Conservation (phyloP, 1,140 invertebrate species). For the Brachionus rubens region DNA sequence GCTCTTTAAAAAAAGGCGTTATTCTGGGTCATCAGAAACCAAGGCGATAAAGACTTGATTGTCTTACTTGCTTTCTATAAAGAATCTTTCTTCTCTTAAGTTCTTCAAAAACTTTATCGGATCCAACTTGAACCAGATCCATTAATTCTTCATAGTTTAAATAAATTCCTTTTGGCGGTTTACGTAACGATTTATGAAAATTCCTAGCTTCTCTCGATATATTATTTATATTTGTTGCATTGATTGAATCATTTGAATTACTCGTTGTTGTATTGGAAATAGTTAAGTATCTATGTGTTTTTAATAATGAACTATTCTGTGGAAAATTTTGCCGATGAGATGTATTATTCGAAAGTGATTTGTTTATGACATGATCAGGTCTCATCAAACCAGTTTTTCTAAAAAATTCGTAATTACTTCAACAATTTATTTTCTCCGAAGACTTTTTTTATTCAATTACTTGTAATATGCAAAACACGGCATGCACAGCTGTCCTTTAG, state of each 20-base stretch:
- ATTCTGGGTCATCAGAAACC: too few species aligned
- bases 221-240: conserved; percentile 67
- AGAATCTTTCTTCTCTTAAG: not conserved
- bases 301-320: conserved; percentile 48
- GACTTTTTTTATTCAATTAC: conserved; percentile 61
- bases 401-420: conserved; percentile 50
- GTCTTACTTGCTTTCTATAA: not conserved
- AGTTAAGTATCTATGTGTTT: conserved; percentile 71
- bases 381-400: conserved; percentile 66
- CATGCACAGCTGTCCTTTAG: conserved; percentile 73
- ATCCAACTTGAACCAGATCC: conserved; percentile 68
- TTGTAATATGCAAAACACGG: conserved; percentile 76
- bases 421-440: not conserved
- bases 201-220: conserved; percentile 23
- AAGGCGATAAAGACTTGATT: too few species aligned
- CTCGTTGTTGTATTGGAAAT: conserved; percentile 59
- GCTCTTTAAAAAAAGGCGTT: too few species aligned
- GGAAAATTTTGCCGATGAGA: not conserved
- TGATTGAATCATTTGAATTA: conserved; percentile 51
- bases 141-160: conserved; percentile 92
- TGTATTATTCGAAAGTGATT: not conserved
- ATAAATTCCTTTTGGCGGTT: conserved; percentile 90
- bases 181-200: conserved; percentile 62
- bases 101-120: conserved; percentile 4
- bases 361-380: conserved; percentile 45